Conservation (phyloP, 2,888 invertebrate genomes). For the Oligia strigilis region DNA sequence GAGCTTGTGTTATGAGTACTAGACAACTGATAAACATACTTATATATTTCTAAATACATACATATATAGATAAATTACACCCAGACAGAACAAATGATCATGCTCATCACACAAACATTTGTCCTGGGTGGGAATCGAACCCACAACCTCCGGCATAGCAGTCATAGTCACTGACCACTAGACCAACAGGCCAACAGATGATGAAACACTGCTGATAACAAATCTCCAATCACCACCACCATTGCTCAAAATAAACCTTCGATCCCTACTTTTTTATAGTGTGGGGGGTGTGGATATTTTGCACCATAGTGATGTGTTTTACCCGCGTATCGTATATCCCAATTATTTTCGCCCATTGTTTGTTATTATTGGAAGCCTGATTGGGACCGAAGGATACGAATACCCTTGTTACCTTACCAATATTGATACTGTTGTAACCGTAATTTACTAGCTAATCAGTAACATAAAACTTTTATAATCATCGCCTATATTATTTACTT, state of each 20-base stretch:
- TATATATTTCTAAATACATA: too few species aligned
- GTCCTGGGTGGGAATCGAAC: too few species aligned
- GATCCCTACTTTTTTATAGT: background rate
- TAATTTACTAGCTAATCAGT: background rate
- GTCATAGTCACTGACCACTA: too few species aligned
- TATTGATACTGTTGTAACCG: background rate
- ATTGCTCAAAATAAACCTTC: slow-evolving; percentile 24
- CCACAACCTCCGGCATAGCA: too few species aligned
- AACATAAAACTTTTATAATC: background rate
- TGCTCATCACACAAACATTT: too few species aligned
- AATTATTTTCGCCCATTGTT: slow-evolving; percentile 62
- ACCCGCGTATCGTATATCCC: slow-evolving; percentile 55
- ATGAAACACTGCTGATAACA: background rate
- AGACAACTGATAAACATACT: too few species aligned
- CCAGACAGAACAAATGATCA: too few species aligned
- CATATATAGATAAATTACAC: too few species aligned
- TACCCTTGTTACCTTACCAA: slow-evolving; percentile 27
- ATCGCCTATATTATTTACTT: background rate
- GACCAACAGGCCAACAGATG: too few species aligned
- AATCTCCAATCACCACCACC: background rate
- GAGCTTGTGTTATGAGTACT: too few species aligned
- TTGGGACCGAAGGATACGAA: slow-evolving; percentile 34
- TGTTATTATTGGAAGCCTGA: slow-evolving; percentile 46
- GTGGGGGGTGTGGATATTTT: slow-evolving; percentile 34
- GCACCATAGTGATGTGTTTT: slow-evolving; percentile 60